Conservation (phyloP, 2,888 invertebrate species). For the Atrina japonica region DNA sequence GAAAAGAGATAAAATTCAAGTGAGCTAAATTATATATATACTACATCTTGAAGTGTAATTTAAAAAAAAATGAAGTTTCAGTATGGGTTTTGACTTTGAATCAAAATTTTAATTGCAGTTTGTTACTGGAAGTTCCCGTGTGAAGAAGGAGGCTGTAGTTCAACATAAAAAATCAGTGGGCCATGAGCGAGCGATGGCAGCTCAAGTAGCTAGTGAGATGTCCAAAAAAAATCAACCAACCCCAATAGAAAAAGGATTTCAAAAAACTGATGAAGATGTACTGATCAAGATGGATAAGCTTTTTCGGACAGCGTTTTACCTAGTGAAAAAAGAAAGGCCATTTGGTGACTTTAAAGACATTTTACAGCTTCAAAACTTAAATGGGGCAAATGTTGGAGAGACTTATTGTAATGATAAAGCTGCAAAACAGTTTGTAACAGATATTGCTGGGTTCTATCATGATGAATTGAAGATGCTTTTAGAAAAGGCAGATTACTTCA, state of each 20-base stretch:
- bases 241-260: constrained; percentile 14
- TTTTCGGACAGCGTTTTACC: constrained; percentile 28
- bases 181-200: constrained; percentile 5
- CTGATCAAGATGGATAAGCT: constrained; percentile 34
- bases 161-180: background rate
- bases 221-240: too few species aligned
- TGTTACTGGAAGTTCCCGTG: too few species aligned
- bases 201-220: constrained; percentile 4
- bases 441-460: constrained; percentile 38
- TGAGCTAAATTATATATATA: too few species aligned
- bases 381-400: too few species aligned
- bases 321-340: constrained; percentile 27
- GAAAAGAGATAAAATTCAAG: too few species aligned
- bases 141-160: constrained; percentile 6
- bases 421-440: constrained; percentile 20
- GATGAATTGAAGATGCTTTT: constrained; percentile 39
- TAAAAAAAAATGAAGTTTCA: too few species aligned
- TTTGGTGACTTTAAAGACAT: constrained; percentile 40
- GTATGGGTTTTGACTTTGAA: too few species aligned
- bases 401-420: constrained; percentile 40
- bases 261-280: constrained; percentile 6
- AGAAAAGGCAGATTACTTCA: constrained; percentile 35
- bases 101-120: too few species aligned
- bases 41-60: too few species aligned
- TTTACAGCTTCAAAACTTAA: too few species aligned